These are phyloP conservation scores for Trachymyrmex cornetzi DNA, from an alignment of 1,140 invertebrate species.

Conservation along the genomic window DNA sequence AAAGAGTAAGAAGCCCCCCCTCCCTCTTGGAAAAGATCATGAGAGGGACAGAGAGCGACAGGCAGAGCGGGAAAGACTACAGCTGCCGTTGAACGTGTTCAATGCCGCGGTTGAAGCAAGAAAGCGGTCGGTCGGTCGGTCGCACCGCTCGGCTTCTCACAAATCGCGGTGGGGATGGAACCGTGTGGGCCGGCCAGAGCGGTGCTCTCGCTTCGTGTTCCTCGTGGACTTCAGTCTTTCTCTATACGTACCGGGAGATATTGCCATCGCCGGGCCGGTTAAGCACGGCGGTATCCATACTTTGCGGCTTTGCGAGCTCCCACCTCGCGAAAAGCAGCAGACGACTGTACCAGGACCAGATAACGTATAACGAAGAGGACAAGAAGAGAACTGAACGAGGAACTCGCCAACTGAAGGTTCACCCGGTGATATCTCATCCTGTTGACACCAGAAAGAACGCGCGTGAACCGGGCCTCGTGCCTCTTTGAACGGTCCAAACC, in stretches of 20 bases:
- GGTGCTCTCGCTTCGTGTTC: conserved; percentile 74
- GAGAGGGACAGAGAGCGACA: conserved; percentile 17
- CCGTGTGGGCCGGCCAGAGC: conserved; percentile 77
- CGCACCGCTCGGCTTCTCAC: conserved; percentile 59
- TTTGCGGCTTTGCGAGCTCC: conserved; percentile 46
- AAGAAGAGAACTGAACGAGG: not conserved
- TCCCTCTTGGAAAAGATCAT: conserved; percentile 39
- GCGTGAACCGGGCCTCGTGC: not conserved
- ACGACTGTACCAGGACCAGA: conserved; percentile 44
- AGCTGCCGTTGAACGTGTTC: conserved; percentile 87
- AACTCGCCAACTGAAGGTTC: conserved; percentile 1
- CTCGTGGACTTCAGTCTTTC: conserved; percentile 79
- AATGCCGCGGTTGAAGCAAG: conserved; percentile 84
- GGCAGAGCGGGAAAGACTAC: conserved; percentile 61
- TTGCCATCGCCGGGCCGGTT: conserved; percentile 62
- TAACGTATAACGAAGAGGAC: conserved; percentile 34
- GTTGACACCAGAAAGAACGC: conserved; percentile 55
- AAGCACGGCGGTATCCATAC: conserved; percentile 52
- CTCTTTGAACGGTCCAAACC: conserved; percentile 5
- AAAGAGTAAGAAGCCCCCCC: conserved; percentile 35
- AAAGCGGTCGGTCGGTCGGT: conserved; percentile 79
- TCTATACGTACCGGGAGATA: conserved; percentile 73
- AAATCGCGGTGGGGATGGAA: conserved; percentile 74
- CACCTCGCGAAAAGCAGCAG: conserved; percentile 18
- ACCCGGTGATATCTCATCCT: not conserved